A percentile compares a stretch with the other conserved stretches of the same genome.
phyloP scores from a whole-genome alignment of 1,140 invertebrate genomes.

The Cataglyphis hispanica region DNA sequence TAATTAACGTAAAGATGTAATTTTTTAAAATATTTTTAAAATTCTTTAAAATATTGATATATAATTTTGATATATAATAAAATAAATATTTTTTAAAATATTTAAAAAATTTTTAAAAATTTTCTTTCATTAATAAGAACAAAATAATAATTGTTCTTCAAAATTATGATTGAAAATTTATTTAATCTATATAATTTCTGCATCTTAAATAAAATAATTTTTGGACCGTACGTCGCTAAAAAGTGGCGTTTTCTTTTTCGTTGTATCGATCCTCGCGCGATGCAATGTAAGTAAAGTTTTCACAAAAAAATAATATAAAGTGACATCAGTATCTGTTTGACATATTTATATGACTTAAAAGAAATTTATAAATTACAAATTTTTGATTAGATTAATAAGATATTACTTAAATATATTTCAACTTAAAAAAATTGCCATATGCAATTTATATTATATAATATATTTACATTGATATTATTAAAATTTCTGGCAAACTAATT shows the following conservation, averaged over 20 bases:
- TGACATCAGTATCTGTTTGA: background rate
- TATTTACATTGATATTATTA: background rate
- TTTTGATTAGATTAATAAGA: conserved; percentile 18
- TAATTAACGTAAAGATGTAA: background rate
- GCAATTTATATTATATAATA: background rate
- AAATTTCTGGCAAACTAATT: conserved; percentile 3
- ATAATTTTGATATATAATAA: too few relatives aligned
- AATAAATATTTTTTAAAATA: too few relatives aligned
- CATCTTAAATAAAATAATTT: background rate
- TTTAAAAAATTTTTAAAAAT: too few relatives aligned
- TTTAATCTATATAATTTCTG: background rate
- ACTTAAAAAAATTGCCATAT: background rate
- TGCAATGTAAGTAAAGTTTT: conserved; percentile 32
- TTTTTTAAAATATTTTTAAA: background rate
- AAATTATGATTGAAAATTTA: background rate
- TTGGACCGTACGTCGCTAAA: conserved; percentile 25
- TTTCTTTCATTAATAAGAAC: background rate
- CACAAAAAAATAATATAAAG: background rate
- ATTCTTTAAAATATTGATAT: too few relatives aligned
- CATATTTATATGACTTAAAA: background rate
- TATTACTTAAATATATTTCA: background rate
- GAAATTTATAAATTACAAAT: background rate
- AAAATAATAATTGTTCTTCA: background rate
- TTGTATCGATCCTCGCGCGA: conserved; percentile 51
- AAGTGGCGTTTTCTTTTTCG: conserved; percentile 52